Evolutionary conservation across 2,113 vertebrate species (phyloP).

Genomic region (Donacobius atricapilla): DNA sequence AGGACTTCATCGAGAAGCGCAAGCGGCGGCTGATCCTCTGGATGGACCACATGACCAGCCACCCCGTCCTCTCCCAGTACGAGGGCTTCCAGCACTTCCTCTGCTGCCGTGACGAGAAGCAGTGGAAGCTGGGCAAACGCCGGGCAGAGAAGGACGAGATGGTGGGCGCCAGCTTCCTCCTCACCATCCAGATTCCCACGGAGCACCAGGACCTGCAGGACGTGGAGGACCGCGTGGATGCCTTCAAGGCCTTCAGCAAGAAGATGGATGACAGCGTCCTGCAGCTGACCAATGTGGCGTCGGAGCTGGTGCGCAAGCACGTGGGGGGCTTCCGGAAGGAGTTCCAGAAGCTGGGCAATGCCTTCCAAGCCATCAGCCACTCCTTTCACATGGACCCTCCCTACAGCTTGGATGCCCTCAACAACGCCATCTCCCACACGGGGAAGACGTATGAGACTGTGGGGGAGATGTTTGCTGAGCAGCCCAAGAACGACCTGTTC

Average conservation of each 20-base stretch:
- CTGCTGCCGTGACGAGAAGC: slow-evolving; percentile 90
- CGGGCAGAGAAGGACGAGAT: slow-evolving; percentile 95
- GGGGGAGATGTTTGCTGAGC: slow-evolving; percentile 96
- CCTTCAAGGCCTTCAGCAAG: slow-evolving; percentile 93
- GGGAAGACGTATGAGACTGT: slow-evolving; percentile 94
- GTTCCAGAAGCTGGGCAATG: slow-evolving; percentile 91
- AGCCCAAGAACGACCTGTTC: slow-evolving; percentile 96
- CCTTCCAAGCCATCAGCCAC: slow-evolving; percentile 92
- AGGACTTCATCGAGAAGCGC: slow-evolving; percentile 98
- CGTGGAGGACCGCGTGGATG: slow-evolving; percentile 90
- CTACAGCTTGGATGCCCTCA: slow-evolving; percentile 83
- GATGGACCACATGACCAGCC: slow-evolving; percentile 99
- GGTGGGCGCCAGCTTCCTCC: slow-evolving; percentile 95
- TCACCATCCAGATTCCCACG: slow-evolving; percentile 93
- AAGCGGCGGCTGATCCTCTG: slow-evolving; percentile 91
- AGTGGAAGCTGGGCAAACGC: slow-evolving; percentile 98
- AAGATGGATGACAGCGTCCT: slow-evolving; percentile 97
- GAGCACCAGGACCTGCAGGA: slow-evolving; percentile 98
- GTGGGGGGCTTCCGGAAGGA: slow-evolving; percentile 94
- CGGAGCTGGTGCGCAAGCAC: slow-evolving; percentile 92
- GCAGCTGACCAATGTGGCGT: slow-evolving; percentile 89
- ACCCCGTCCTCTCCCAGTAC: slow-evolving; percentile 94
- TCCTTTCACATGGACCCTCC: slow-evolving; percentile 93
- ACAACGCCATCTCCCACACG: slow-evolving; percentile 93
- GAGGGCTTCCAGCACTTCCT: slow-evolving; percentile 98